These are phyloP conservation scores for Cyrtonyx montezumae DNA, from an alignment of 2,113 vertebrate species.

Conservation along the genomic window DNA sequence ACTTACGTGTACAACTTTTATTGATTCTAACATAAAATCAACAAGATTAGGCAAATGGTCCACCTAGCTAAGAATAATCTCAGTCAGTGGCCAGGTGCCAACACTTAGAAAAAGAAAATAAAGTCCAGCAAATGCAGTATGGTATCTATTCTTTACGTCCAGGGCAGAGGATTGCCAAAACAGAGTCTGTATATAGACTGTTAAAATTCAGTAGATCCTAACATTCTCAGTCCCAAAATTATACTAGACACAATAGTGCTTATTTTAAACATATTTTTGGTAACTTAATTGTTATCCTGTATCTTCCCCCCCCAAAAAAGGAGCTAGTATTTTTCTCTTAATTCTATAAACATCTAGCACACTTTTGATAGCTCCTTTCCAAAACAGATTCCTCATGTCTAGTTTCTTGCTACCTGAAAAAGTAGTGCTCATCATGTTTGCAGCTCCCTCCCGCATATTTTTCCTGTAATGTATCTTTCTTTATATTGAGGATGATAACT, in stretches of 20 bases:
- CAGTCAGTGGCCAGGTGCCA: neutral
- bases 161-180: neutral
- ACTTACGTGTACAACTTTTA: neutral
- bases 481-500: neutral
- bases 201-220: neutral
- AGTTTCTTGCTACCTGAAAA: neutral
- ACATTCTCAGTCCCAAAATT: neutral
- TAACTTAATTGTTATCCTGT: neutral
- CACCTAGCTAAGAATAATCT: neutral
- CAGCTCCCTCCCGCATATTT: neutral
- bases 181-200: neutral
- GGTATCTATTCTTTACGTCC: neutral
- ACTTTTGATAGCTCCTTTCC: neutral
- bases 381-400: neutral
- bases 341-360: neutral
- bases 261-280: neutral
- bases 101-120: neutral
- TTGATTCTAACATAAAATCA: neutral
- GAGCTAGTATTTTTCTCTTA: accelerated
- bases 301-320: neutral
- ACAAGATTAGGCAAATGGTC: neutral
- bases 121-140: neutral
- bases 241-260: neutral
- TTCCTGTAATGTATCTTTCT: neutral
- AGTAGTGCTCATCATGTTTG: neutral